Conservation (phyloP, 2,113 vertebrate species). For the Centropus bengalensis region DNA sequence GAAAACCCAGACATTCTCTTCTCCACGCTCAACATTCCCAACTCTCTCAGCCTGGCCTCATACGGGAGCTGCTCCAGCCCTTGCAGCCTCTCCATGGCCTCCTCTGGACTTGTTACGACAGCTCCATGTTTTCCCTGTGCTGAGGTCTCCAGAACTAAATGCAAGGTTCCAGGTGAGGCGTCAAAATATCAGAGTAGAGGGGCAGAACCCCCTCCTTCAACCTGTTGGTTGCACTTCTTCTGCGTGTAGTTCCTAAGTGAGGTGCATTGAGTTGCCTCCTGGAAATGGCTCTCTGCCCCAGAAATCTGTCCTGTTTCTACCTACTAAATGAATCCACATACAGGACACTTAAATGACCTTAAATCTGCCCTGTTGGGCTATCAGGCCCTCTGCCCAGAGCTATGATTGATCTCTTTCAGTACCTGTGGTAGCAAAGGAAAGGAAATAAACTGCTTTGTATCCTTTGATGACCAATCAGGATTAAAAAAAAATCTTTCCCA, state of each 20-base stretch:
- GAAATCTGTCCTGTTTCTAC: neutral
- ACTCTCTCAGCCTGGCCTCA: too few species aligned
- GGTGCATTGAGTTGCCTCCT: neutral
- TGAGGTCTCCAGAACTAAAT: too few species aligned
- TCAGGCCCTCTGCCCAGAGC: neutral
- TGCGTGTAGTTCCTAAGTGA: neutral
- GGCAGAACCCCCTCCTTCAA: too few species aligned
- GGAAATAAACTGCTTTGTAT: neutral
- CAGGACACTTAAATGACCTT: neutral
- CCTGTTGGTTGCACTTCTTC: too few species aligned
- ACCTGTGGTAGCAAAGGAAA: neutral
- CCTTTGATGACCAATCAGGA: neutral
- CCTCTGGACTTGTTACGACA: too few species aligned
- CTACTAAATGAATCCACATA: neutral
- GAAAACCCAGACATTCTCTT: accelerated
- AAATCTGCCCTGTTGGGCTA: neutral
- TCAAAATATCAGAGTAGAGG: too few species aligned
- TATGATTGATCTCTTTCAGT: neutral
- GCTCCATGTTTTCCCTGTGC: too few species aligned
- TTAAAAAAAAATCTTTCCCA: neutral
- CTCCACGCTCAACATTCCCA: too few species aligned
- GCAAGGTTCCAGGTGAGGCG: too few species aligned
- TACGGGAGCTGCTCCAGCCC: too few species aligned
- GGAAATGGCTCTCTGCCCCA: neutral
- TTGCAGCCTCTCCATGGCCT: too few species aligned